Percentiles rank a stretch among this genome's conserved stretches.
These are phyloP conservation scores for Centropristis striata DNA, from an alignment of 2,113 vertebrate species.

Conservation along the genomic window DNA sequence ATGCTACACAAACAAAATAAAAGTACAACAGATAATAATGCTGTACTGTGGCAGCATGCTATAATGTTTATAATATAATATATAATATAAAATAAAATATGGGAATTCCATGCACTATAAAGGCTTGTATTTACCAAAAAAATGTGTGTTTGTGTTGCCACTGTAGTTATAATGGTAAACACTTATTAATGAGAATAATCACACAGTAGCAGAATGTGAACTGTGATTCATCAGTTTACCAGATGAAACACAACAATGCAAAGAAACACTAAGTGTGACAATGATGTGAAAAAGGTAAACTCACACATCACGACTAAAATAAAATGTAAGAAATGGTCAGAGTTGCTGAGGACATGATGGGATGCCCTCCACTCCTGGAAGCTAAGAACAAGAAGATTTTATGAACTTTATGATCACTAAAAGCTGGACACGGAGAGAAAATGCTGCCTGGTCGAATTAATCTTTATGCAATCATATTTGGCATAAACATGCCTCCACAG, in stretches of 20 bases:
- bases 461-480: constrained; percentile 17
- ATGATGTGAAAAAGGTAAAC: constrained; percentile 25
- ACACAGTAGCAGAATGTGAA: constrained; percentile 38
- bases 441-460: constrained; percentile 20
- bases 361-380: background rate
- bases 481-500: constrained; percentile 30
- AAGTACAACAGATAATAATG: constrained; percentile 15
- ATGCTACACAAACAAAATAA: background rate
- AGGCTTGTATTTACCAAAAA: constrained; percentile 12
- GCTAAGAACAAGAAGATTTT: constrained; percentile 5
- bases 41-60: background rate
- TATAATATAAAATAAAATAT: constrained; percentile 23
- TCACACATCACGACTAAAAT: background rate
- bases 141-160: constrained; percentile 14
- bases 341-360: background rate
- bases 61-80: constrained; percentile 11
- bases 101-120: constrained; percentile 16
- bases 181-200: constrained; percentile 16
- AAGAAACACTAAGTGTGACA: constrained; percentile 3
- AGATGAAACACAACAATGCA: constrained; percentile 3
- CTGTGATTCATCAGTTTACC: background rate
- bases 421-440: constrained; percentile 14
- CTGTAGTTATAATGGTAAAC: background rate
- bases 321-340: background rate
- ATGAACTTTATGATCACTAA: background rate